A percentile compares a stretch with the other conserved stretches of the same genome.
phyloP scores from a whole-genome alignment of 2,888 invertebrate genomes.

The Lysandra bellargus region DNA sequence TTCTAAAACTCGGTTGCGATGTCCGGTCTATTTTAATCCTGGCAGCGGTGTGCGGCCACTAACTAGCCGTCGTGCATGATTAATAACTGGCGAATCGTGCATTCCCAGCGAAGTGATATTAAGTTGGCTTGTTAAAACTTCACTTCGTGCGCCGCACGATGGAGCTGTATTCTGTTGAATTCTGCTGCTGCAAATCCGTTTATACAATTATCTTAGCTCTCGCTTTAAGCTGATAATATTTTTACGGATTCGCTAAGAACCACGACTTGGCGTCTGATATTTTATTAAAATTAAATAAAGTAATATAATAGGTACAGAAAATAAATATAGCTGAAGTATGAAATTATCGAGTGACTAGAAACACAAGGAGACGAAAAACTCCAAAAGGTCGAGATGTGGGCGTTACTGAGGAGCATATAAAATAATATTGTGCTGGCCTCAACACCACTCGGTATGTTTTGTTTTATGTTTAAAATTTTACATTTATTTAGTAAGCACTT shows the following conservation, averaged over 20 bases:
- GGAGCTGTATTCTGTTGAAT: slow-evolving; percentile 59
- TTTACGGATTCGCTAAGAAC: neutral
- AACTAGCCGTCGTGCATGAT: slow-evolving; percentile 78
- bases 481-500: neutral
- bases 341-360: neutral
- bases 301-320: neutral
- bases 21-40: slow-evolving; percentile 49
- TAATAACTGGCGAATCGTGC: slow-evolving; percentile 77
- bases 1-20: slow-evolving; percentile 44
- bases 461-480: neutral
- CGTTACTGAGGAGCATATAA: neutral
- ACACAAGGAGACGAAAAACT: neutral
- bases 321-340: neutral
- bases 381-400: neutral
- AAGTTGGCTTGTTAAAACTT: slow-evolving; percentile 81
- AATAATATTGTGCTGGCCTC: neutral
- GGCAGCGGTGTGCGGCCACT: slow-evolving; percentile 60
- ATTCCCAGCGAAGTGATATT: slow-evolving; percentile 77
- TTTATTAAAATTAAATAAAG: neutral
- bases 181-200: slow-evolving; percentile 53
- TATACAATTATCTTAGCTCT: slow-evolving; percentile 53
- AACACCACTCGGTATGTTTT: neutral
- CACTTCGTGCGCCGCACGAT: slow-evolving; percentile 64
- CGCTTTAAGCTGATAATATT: slow-evolving; percentile 20
- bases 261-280: neutral